These are phyloP conservation scores for Micrasema minimum DNA, from an alignment of 1,140 invertebrate species.

Conservation along the genomic window DNA sequence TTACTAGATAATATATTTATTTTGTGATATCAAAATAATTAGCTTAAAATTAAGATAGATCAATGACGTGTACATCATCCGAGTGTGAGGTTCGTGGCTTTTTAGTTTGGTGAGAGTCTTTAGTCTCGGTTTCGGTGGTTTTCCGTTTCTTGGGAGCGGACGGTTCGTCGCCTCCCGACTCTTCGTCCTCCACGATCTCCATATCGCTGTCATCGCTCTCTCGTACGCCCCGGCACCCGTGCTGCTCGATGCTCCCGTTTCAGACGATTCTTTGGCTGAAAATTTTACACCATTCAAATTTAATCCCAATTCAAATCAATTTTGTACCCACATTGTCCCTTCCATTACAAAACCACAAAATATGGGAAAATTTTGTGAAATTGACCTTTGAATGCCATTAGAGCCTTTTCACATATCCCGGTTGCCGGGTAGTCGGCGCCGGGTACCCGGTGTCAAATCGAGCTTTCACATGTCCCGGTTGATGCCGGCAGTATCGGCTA, in stretches of 20 bases:
- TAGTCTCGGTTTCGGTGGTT: conserved; percentile 11
- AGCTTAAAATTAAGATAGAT: conserved; percentile 43
- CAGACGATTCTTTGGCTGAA: conserved; percentile 41
- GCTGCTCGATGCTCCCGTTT: conserved; percentile 38
- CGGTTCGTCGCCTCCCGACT: conserved; percentile 36
- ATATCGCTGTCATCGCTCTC: conserved; percentile 66
- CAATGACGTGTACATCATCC: conserved; percentile 46
- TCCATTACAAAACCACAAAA: too few species aligned
- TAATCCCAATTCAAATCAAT: too few species aligned
- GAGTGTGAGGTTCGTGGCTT: conserved; percentile 40
- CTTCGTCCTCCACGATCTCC: conserved; percentile 65
- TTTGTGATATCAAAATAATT: too few species aligned
- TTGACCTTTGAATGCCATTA: too few species aligned
- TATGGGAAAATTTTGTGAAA: too few species aligned
- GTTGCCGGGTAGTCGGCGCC: too few species aligned
- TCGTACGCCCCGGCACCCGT: conserved; percentile 30
- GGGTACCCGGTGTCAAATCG: too few species aligned
- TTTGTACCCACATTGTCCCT: too few species aligned
- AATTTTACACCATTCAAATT: conserved; percentile 5
- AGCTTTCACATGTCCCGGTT: too few species aligned
- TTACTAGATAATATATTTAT: too few species aligned
- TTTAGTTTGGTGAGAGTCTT: conserved; percentile 37
- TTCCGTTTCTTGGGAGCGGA: conserved; percentile 44
- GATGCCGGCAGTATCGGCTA: too few species aligned
- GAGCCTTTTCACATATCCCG: too few species aligned